A percentile compares a stretch with the other conserved stretches of the same genome.
These are phyloP conservation scores for Acleris emargana DNA, from an alignment of 2,888 invertebrate genomes.

Conservation along the genomic window DNA sequence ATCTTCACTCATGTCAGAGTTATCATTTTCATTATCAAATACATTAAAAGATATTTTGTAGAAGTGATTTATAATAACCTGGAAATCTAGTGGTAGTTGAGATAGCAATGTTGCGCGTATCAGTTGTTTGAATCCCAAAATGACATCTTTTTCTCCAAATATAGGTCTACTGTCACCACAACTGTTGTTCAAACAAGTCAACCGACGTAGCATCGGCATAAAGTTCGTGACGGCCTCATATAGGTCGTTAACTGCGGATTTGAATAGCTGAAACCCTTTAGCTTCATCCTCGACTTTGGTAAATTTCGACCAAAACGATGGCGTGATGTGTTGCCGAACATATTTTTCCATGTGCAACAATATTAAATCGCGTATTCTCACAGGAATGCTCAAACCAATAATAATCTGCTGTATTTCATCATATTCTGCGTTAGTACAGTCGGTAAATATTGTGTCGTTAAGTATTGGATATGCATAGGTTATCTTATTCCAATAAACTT, in stretches of 20 bases:
- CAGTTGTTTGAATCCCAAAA: conserved; percentile 85
- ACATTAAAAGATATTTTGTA: conserved; percentile 91
- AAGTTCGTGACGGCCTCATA: conserved; percentile 83
- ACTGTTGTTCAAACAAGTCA: conserved; percentile 79
- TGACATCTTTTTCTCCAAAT: conserved; percentile 81
- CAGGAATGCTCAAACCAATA: conserved; percentile 64
- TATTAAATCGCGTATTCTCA: conserved; percentile 71
- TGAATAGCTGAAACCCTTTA: conserved; percentile 86
- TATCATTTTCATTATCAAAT: conserved; percentile 81
- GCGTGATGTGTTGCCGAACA: conserved; percentile 84
- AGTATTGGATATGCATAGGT: conserved; percentile 76
- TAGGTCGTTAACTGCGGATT: conserved; percentile 86
- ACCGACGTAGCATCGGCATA: conserved; percentile 78
- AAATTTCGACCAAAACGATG: conserved; percentile 87
- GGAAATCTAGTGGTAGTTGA: conserved; percentile 88
- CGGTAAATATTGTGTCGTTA: conserved; percentile 65
- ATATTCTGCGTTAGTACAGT: conserved; percentile 67
- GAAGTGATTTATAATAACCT: conserved; percentile 88
- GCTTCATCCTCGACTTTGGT: conserved; percentile 76
- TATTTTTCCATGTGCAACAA: conserved; percentile 82
- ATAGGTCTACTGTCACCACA: conserved; percentile 73
- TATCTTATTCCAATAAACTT: conserved; percentile 74
- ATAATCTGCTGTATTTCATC: conserved; percentile 73
- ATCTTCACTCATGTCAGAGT: conserved; percentile 82
- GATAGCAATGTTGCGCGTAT: conserved; percentile 87